These are phyloP conservation scores for Hippolais icterina DNA, from an alignment of 2,113 vertebrate species.

Conservation along the genomic window DNA sequence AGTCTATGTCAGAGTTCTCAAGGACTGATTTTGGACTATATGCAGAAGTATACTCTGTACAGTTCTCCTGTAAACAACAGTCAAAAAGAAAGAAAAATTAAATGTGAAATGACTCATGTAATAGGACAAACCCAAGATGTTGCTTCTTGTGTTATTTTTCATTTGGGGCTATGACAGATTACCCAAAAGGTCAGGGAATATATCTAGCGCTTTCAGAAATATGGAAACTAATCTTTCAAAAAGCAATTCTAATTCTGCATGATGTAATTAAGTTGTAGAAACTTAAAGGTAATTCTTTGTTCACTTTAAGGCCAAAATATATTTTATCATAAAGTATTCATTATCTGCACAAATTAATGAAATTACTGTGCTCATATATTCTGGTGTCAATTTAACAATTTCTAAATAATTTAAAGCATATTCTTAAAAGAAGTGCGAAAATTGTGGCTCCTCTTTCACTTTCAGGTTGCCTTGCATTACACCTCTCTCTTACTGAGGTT, in stretches of 20 bases:
- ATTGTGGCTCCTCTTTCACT: background rate
- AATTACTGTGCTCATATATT: constrained; percentile 45
- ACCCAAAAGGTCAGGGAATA: constrained; percentile 55
- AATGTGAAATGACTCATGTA: constrained; percentile 33
- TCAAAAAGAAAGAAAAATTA: constrained; percentile 33
- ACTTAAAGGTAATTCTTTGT: constrained; percentile 35
- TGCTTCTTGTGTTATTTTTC: constrained; percentile 39
- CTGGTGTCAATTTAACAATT: constrained; percentile 9
- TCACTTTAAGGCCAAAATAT: constrained; percentile 44
- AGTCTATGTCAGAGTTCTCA: background rate
- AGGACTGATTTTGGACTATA: background rate
- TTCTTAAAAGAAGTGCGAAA: constrained; percentile 11
- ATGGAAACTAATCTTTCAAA: constrained; percentile 54
- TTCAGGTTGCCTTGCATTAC: background rate
- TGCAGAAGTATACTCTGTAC: background rate
- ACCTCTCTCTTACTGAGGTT: background rate
- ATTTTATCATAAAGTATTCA: constrained; percentile 50
- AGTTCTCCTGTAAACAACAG: background rate
- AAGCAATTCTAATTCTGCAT: constrained; percentile 26
- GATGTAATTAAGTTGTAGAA: constrained; percentile 54
- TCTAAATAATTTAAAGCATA: background rate
- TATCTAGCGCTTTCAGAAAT: constrained; percentile 50
- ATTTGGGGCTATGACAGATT: constrained; percentile 40
- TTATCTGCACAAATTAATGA: constrained; percentile 51
- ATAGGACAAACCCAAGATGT: constrained; percentile 45